These are phyloP conservation scores for Dreissena polymorpha DNA, from an alignment of 1,140 invertebrate species.

Conservation along the genomic window DNA sequence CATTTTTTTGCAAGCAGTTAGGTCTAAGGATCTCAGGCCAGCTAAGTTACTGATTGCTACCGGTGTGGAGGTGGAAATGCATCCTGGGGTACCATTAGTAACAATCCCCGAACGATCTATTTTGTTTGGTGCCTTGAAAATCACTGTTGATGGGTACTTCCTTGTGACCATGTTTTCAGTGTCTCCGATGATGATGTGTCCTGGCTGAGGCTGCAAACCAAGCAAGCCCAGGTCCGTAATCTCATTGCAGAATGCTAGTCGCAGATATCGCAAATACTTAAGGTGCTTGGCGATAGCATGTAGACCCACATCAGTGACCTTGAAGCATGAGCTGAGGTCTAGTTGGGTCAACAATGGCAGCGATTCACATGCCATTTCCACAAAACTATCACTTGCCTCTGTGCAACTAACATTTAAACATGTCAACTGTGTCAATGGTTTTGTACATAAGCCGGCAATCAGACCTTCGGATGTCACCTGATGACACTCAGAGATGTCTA, in stretches of 20 bases:
- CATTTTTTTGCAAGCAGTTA: constrained; percentile 85
- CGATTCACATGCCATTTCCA: constrained; percentile 75
- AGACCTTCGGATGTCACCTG: constrained; percentile 84
- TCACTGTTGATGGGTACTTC: constrained; percentile 59
- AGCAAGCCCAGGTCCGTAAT: constrained; percentile 85
- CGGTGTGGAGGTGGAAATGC: constrained; percentile 57
- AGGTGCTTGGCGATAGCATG: constrained; percentile 82
- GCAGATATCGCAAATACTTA: constrained; percentile 82
- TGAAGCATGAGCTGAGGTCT: constrained; percentile 85
- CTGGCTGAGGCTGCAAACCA: constrained; percentile 59
- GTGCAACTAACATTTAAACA: constrained; percentile 83
- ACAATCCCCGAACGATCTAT: constrained; percentile 82
- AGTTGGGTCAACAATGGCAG: constrained; percentile 83
- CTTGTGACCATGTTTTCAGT: constrained; percentile 59
- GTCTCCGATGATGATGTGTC: constrained; percentile 54
- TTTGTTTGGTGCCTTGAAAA: constrained; percentile 68
- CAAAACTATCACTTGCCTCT: constrained; percentile 83
- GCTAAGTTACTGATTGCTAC: constrained; percentile 81
- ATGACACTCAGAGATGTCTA: constrained; percentile 86
- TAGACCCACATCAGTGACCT: constrained; percentile 85
- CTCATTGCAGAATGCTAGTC: constrained; percentile 84
- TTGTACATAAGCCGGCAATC: constrained; percentile 77
- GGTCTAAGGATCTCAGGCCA: constrained; percentile 82
- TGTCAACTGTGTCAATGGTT: constrained; percentile 80
- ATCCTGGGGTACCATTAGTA: constrained; percentile 77